phyloP scores from a whole-genome alignment of 2,797 vertebrate species.

The Macropus fuliginosus region DNA sequence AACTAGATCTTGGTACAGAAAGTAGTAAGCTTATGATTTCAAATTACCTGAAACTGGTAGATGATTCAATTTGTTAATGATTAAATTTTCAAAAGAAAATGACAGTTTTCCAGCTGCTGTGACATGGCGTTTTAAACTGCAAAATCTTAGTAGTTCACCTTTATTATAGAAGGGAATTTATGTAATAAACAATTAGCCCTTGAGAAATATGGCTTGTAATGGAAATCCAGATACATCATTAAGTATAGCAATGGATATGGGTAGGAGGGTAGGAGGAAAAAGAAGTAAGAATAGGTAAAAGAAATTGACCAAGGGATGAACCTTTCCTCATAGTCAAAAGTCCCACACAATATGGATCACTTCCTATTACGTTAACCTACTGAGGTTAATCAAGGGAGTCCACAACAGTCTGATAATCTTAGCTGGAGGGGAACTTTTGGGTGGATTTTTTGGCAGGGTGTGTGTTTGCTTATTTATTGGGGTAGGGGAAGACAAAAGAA shows the following conservation, averaged over 20 bases:
- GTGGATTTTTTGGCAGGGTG: background rate
- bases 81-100: background rate
- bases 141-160: constrained; percentile 69
- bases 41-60: constrained; percentile 21
- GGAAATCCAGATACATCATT: constrained; percentile 59
- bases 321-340: background rate
- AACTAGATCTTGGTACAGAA: background rate
- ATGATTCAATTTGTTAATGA: background rate
- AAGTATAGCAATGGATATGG: constrained; percentile 46
- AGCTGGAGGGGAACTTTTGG: background rate
- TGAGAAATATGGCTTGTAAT: constrained; percentile 73
- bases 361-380: background rate
- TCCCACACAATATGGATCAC: background rate
- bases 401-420: background rate
- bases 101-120: background rate
- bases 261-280: background rate
- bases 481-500: background rate
- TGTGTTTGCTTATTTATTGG: background rate
- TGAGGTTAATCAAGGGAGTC: background rate
- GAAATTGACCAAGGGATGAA: background rate
- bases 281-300: background rate
- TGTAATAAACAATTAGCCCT: constrained; percentile 66
- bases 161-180: constrained; percentile 56
- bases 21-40: background rate
- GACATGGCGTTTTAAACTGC: background rate